These are phyloP conservation scores for Laterallus jamaicensis DNA, from an alignment of 2,113 vertebrate genomes.

Conservation along the genomic window DNA sequence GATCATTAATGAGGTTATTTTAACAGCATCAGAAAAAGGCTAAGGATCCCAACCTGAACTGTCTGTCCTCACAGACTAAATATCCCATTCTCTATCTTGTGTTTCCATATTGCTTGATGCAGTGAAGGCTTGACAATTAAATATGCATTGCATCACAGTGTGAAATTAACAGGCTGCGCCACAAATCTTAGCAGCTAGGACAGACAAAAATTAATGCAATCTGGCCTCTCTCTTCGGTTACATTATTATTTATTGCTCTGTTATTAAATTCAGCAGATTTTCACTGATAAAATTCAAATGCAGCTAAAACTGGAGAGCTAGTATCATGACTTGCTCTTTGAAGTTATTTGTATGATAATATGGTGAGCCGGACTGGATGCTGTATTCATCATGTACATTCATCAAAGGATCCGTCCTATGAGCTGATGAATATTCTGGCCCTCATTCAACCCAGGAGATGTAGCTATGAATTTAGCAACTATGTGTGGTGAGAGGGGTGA, in stretches of 20 bases:
- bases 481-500: not conserved
- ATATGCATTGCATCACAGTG: not conserved
- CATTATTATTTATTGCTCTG: constrained; percentile 22
- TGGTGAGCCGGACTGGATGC: not conserved
- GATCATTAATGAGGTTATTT: not conserved
- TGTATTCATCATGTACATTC: not conserved
- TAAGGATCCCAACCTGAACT: not conserved
- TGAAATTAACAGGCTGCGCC: constrained; percentile 20
- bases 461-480: not conserved
- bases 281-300: not conserved
- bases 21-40: not conserved
- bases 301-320: not conserved
- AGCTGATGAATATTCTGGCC: not conserved
- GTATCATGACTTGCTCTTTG: not conserved
- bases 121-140: not conserved
- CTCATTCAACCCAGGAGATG: not conserved
- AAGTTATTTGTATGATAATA: not conserved
- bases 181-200: not conserved
- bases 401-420: not conserved
- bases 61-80: not conserved
- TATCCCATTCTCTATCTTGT: not conserved
- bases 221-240: not conserved
- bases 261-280: not conserved
- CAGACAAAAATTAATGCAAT: constrained; percentile 25
- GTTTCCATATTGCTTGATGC: not conserved